Conservation (phyloP, 92 coral and sea anemone species). For the Palythoa grandis region DNA sequence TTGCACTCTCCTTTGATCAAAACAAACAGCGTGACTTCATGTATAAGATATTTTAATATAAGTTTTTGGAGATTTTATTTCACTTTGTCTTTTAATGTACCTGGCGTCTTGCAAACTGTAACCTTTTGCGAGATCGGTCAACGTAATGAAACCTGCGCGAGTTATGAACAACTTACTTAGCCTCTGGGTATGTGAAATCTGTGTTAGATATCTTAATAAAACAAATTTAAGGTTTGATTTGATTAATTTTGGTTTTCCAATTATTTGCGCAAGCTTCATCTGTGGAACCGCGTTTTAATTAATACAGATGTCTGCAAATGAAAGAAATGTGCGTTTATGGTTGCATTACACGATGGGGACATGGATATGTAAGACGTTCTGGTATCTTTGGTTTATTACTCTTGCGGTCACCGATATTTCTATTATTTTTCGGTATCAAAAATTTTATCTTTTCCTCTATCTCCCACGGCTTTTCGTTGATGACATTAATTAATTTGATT, state of each 20-base stretch:
- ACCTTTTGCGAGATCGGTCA: background rate
- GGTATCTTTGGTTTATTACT: background rate
- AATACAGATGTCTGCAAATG: background rate
- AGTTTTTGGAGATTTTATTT: background rate
- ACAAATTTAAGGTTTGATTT: background rate
- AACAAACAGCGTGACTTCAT: background rate
- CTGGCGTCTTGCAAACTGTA: background rate
- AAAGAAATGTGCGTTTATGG: background rate
- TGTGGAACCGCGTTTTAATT: background rate
- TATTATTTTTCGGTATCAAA: background rate
- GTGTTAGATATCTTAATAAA: background rate
- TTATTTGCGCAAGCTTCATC: constrained; percentile 6
- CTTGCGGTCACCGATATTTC: constrained; percentile 18
- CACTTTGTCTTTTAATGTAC: no score
- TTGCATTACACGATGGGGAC: background rate
- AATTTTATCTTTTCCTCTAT: constrained; percentile 20
- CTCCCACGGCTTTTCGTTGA: constrained; percentile 12
- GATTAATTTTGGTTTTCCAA: constrained; percentile 17
- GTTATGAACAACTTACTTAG: background rate
- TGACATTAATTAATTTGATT: constrained; percentile 49
- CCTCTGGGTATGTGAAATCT: background rate
- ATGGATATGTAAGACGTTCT: background rate
- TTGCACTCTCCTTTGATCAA: background rate
- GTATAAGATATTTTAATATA: background rate
- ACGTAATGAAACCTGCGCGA: background rate